Evolutionary conservation across 2,113 vertebrate genomes (phyloP), one percentile per base, ranked within the genome.

Genomic region (Oryzias melastigma): DNA sequence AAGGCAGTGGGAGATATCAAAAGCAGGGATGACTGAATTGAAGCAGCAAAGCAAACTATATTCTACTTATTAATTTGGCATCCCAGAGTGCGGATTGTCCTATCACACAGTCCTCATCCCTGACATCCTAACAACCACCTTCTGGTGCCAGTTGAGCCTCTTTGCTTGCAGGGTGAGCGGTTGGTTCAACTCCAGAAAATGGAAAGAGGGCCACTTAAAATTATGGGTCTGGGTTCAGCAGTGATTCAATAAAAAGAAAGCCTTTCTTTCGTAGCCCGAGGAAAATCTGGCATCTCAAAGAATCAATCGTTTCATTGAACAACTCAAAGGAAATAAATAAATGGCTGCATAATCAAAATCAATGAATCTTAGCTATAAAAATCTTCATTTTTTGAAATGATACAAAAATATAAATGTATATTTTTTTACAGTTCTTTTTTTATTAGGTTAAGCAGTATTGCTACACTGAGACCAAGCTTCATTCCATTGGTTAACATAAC

Each of bases 201-300:
- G 41, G 53, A 57, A 61, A 42, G 14, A 16, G 7, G 53, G 5
- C 29, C n/a, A 18, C 68, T 56, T 48, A 40, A 52, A 51, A 25
- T 51, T 56, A 57, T 49, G 55, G 65, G 58, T 61, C n/a, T 19
- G 19, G 66, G 71, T 35, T 81, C 65, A 62, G 5, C 63, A 5
- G 66, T 20, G 47, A 74, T 52, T 68, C 63, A 65, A 44, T 73
- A 45, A 44, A 54, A 58, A 35, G 14, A 46, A 49, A 52, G 49
- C 41, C 44, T 52, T 44, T 14, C 29, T 40, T 57, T 2, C 3
- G 10, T 35, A 12, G 35, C 14, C 41, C 1, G 5, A 25, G 35
- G 62, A 50, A 40, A 52, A 61, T 35, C 58, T 53, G 54, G 60
- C 58, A 42, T 44, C 16, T 41, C 18, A n/a, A 18, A 49, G 35